Conservation (phyloP, 2,113 vertebrate species). For the Rissa tridactyla region DNA sequence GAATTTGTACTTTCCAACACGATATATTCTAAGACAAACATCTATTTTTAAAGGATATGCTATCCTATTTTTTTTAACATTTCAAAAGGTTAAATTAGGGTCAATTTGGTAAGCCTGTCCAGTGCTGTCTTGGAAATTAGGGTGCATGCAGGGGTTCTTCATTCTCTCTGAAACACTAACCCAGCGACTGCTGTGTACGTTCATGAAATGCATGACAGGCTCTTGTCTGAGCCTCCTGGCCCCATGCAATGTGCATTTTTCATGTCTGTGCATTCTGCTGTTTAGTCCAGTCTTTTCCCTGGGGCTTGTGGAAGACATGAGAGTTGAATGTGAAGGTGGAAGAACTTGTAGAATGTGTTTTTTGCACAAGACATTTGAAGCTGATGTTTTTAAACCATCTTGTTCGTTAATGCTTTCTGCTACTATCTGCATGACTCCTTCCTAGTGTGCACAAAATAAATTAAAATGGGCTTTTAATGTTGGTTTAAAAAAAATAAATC, state of each 20-base stretch:
- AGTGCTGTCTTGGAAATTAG: background rate
- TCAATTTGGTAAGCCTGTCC: background rate
- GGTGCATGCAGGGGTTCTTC: background rate
- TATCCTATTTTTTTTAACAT: background rate
- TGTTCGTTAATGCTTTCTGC: background rate
- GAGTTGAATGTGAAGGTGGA: background rate
- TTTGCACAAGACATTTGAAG: background rate
- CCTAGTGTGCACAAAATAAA: background rate
- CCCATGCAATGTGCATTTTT: background rate
- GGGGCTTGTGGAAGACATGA: background rate
- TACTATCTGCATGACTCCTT: background rate
- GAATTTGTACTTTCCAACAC: background rate
- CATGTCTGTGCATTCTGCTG: background rate
- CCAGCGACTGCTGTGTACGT: background rate
- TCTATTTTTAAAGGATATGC: background rate
- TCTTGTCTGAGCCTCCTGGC: slow-evolving; percentile 38
- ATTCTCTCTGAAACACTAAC: background rate
- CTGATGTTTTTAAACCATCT: background rate
- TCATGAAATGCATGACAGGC: slow-evolving; percentile 1
- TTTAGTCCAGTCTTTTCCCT: background rate
- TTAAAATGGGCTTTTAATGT: background rate
- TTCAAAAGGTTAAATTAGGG: background rate
- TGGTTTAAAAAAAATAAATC: background rate
- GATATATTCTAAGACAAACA: rapidly evolving
- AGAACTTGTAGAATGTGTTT: background rate